A percentile compares a stretch with the other conserved stretches of the same genome.
Evolutionary conservation across 2,888 invertebrate species (phyloP).

Genomic region (Xestia sexstrigata): DNA sequence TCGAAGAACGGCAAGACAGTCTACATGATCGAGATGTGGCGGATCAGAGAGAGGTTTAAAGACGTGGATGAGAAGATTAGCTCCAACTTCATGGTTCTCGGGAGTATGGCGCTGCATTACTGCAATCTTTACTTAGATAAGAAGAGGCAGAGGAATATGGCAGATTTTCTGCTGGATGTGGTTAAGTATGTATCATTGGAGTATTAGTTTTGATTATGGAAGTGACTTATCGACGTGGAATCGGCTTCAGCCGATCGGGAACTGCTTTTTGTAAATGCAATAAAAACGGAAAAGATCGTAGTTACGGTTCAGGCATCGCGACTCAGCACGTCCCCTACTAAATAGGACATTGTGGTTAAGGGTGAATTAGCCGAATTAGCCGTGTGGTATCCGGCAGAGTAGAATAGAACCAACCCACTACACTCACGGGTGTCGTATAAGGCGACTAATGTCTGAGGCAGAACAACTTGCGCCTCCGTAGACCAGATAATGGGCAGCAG

Average conservation of each 20-base stretch:
- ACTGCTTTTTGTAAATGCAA: not conserved
- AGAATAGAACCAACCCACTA: no score
- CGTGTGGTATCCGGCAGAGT: no score
- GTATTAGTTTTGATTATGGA: not conserved
- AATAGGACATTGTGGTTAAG: no score
- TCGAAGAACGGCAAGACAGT: conserved; percentile 91
- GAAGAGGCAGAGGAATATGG: conserved; percentile 93
- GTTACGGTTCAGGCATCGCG: not conserved
- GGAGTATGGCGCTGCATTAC: conserved; percentile 93
- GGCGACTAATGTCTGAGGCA: no score
- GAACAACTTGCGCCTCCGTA: no score
- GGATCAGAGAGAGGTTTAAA: conserved; percentile 90
- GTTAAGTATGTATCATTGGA: conserved; percentile 90
- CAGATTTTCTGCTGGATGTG: conserved; percentile 94
- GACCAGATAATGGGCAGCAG: no score
- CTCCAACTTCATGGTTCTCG: conserved; percentile 92
- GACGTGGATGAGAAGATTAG: conserved; percentile 93
- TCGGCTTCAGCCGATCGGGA: not conserved
- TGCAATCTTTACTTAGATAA: conserved; percentile 93
- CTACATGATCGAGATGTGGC: conserved; percentile 93
- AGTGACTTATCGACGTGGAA: not conserved
- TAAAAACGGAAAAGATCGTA: not conserved
- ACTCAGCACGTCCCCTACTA: not conserved
- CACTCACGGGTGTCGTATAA: no score
- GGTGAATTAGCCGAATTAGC: no score